These are phyloP conservation scores for Smithornis capensis DNA, from an alignment of 2,113 vertebrate species.

Conservation along the genomic window DNA sequence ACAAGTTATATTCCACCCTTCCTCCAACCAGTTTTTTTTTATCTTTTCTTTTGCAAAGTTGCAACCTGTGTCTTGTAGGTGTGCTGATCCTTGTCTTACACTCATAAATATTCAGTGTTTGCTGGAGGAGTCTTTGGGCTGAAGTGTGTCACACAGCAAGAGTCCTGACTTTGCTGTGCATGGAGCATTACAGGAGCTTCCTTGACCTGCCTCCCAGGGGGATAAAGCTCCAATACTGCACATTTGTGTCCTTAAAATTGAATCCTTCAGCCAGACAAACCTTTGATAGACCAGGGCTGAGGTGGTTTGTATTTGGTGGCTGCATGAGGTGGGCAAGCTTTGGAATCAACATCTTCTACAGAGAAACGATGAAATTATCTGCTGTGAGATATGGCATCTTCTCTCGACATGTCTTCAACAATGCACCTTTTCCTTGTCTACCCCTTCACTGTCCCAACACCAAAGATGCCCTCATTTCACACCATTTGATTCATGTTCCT, in stretches of 20 bases:
- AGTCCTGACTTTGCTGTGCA: background rate
- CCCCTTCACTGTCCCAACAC: background rate
- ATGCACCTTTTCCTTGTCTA: background rate
- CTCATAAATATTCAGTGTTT: constrained; percentile 52
- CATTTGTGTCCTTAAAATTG: background rate
- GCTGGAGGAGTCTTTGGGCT: constrained; percentile 1
- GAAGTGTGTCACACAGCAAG: background rate
- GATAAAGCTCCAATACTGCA: background rate
- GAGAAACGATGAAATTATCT: background rate
- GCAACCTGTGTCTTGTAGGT: background rate
- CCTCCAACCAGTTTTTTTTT: background rate
- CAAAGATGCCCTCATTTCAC: background rate
- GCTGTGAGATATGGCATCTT: background rate
- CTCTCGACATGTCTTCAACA: rapidly evolving
- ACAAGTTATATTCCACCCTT: background rate
- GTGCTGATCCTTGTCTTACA: constrained; percentile 25
- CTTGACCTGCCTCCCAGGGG: background rate
- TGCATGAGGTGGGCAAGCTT: background rate
- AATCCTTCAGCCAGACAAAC: background rate
- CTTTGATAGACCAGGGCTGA: background rate
- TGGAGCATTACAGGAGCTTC: background rate
- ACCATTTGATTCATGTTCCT: background rate
- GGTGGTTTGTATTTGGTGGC: background rate
- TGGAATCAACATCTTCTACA: background rate
- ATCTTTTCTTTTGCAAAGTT: background rate